Base-by-base conservation (phyloP, 1,140 invertebrate species). In the Pachypeltis micranthus region DNA sequence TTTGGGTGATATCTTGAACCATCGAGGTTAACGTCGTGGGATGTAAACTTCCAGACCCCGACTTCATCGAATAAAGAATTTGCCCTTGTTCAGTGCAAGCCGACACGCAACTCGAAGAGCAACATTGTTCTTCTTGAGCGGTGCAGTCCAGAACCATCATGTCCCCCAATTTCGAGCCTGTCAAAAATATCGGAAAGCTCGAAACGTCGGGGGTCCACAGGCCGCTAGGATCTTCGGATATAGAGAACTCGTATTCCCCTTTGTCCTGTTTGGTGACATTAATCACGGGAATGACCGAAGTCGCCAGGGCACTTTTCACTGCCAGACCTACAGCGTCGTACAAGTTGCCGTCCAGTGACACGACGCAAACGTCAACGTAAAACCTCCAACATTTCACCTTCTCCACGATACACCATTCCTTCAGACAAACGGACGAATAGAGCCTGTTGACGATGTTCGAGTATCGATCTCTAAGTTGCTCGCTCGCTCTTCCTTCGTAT, bases 311-410 rank as follows among this genome's bases (percentile, higher is more conserved):
- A 54, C 57, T 25, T 39, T 64, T 64, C 14, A 64, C 28, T 14
- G 63, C 63, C 29, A 64, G 27, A 0, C 28, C 31, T 7, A 64
- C 44, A 7, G 63, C 34, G 39, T 64, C 63, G 44, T 54, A 60
- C 4, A 64, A 27, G 25, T 59, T 64, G 16, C 63, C 63, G 21
- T 59, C 47, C 34, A 39, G 44, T 1, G 63, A 51, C 21, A 60
- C n/a, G 2, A 64, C 28, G 23, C 19, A 44, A 1, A 64, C 24
- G 16, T 64, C 56, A 21, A 64, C 58, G 25, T 60, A 24, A 7
- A 64, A 34, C 44, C 44, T 59, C 63, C 63, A 64, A 19, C 57
- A 58, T 58, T 64, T 64, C 2, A 26, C n/a, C 16, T 51, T 27
- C 28, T 56, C 55, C 4, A 31, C 44, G 21, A 64, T 60, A 28